Conservation (phyloP, 1,140 invertebrate genomes). For the Drosophila sp. region DNA sequence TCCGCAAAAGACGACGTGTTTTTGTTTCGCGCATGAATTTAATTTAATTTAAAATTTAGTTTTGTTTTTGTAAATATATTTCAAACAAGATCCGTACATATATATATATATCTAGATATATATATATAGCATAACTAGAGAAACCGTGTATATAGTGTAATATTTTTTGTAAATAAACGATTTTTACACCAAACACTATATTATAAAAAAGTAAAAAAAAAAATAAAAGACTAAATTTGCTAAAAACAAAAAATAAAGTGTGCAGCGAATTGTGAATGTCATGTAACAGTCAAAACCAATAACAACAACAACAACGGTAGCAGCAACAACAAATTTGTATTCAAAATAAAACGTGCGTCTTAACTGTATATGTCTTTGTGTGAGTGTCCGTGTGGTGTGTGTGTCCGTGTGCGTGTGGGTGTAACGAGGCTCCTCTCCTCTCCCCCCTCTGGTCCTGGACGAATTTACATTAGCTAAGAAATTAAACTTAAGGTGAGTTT, state of each 20-base stretch:
- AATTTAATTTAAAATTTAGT: slow-evolving; percentile 43
- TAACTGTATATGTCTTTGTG: slow-evolving; percentile 36
- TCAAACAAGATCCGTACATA: slow-evolving; percentile 40
- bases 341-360: slow-evolving; percentile 60
- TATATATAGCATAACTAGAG: slow-evolving; percentile 5
- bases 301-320: slow-evolving; percentile 28
- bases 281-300: slow-evolving; percentile 55
- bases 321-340: slow-evolving; percentile 40
- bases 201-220: slow-evolving; percentile 6
- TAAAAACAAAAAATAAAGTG: slow-evolving; percentile 20
- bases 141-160: slow-evolving; percentile 55
- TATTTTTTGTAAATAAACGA: slow-evolving; percentile 40
- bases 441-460: slow-evolving; percentile 47
- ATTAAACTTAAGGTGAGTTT: slow-evolving; percentile 62
- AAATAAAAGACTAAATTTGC: slow-evolving; percentile 20
- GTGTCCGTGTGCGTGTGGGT: slow-evolving; percentile 30
- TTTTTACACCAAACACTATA: background rate
- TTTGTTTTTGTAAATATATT: slow-evolving; percentile 76
- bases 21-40: slow-evolving; percentile 59
- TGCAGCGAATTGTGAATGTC: slow-evolving; percentile 39
- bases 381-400: slow-evolving; percentile 31
- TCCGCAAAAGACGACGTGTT: slow-evolving; percentile 39
- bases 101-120: slow-evolving; percentile 27
- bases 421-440: slow-evolving; percentile 28
- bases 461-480: slow-evolving; percentile 60